Evolutionary conservation across 2,888 invertebrate genomes (phyloP), one percentile per base, ranked within the genome.

Genomic region (Acanthopleura granulata): DNA sequence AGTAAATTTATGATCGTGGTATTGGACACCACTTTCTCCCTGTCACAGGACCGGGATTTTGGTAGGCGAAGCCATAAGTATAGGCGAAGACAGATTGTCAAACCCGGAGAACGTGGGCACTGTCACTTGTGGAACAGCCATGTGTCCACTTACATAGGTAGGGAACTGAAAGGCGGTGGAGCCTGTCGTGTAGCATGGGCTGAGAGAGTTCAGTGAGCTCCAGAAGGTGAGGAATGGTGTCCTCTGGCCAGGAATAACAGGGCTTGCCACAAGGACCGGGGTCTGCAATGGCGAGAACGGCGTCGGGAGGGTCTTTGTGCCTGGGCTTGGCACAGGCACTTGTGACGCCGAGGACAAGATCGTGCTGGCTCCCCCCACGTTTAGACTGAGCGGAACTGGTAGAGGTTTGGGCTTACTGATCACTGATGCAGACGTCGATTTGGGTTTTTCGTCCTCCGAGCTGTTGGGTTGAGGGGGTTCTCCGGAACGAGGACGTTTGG

Each of bases 211-310:
- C 22, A 81, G 71, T 0, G 90, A 90, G 77, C 90, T 90, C 91
- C 91, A 91, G 83, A 91, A 91, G 77, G 90, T 89, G 40, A 89
- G 79, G 30, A 88, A 80, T 49, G 89, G 88, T 12, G 89, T 87
- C 73, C 86, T 73, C 9, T 83, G 84, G 40, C 83, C 82, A 25
- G 78, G 72, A 79, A 85, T 81, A 51, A 71, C 72, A 18, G 88
- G 86, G 78, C 86, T 86, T 29, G 85, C 79, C 25, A 88, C 76
- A 49, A 88, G 78, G 16, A 66, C 66, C 0, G 88, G 88, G 11
- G 88, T 87, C 51, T 82, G 83, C 30, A 86, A 62, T 14, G 80
- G 75, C 4, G 81, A 69, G 22, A 81, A 79, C 15, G 78, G 51
- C 4, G 75, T 57, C 18, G 50, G 40, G 14, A 74, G 57, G 69